phyloP scores from a whole-genome alignment of 2,113 vertebrate species.

The Petaurus breviceps region DNA sequence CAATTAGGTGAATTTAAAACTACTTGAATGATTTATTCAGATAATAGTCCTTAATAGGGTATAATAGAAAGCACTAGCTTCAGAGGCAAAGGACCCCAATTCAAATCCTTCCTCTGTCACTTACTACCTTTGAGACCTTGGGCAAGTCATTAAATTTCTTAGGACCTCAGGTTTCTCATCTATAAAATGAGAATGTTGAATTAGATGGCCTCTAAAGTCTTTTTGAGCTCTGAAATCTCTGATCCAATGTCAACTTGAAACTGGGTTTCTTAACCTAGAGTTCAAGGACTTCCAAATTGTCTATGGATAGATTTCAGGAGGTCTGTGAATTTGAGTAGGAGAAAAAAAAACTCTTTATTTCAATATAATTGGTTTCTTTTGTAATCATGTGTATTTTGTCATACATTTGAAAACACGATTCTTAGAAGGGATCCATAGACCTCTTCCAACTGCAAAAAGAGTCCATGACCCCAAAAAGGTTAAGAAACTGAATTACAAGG shows the following conservation, averaged over 20 bases:
- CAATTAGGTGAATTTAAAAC: not conserved
- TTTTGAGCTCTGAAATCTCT: not conserved
- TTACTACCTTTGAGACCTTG: not conserved
- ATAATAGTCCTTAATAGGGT: not conserved
- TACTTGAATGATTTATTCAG: not conserved
- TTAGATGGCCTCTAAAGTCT: not conserved
- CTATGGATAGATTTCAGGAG: not conserved
- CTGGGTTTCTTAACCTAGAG: not conserved
- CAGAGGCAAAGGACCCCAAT: not conserved
- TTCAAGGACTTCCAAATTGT: not conserved
- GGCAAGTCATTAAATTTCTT: not conserved
- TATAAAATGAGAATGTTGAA: not conserved
- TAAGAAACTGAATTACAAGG: not conserved
- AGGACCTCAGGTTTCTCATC: not conserved
- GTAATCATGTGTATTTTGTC: not conserved
- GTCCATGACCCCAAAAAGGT: not conserved
- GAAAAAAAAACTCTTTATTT: not conserved
- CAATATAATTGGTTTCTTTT: not conserved
- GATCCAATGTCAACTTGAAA: not conserved
- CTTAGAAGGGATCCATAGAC: not conserved
- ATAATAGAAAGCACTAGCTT: not conserved
- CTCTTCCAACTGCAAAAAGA: not conserved
- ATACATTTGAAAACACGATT: not conserved
- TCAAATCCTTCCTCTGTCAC: not conserved
- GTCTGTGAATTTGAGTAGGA: not conserved